phyloP scores from a whole-genome alignment of 2,888 invertebrate genomes.

The Gnatocerus cornutus region DNA sequence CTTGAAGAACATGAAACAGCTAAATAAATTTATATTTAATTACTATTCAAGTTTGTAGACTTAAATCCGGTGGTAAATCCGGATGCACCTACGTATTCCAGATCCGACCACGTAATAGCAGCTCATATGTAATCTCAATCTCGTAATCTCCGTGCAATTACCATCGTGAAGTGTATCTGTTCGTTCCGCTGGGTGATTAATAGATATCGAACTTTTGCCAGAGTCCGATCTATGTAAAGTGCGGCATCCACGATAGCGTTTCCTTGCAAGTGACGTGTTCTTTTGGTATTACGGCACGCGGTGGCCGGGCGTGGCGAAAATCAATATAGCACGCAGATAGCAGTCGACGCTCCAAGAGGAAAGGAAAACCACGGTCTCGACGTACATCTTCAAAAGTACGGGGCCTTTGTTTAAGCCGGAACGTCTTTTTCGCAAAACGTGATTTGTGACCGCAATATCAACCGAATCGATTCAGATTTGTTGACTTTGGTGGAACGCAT shows the following conservation, averaged over 20 bases:
- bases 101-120: not conserved
- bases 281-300: conserved; percentile 58
- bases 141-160: conserved; percentile 1
- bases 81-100: not conserved
- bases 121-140: too few relatives aligned
- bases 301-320: conserved; percentile 63
- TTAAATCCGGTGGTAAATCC: not conserved
- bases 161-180: not conserved
- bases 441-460: conserved; percentile 3
- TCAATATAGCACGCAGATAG: conserved; percentile 62
- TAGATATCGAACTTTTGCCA: conserved; percentile 17
- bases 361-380: conserved; percentile 45
- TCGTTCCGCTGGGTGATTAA: conserved; percentile 28
- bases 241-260: conserved; percentile 49
- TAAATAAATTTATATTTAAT: not conserved
- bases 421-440: conserved; percentile 1
- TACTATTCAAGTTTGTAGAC: not conserved
- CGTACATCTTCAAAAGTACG: not conserved
- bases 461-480: conserved; percentile 1
- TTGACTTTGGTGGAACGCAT: conserved; percentile 3
- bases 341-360: conserved; percentile 51
- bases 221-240: conserved; percentile 18
- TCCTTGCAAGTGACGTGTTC: conserved; percentile 63
- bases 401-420: not conserved
- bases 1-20: not conserved